Conservation (phyloP, 2,797 vertebrate genomes). For the Poecilia wingei region DNA sequence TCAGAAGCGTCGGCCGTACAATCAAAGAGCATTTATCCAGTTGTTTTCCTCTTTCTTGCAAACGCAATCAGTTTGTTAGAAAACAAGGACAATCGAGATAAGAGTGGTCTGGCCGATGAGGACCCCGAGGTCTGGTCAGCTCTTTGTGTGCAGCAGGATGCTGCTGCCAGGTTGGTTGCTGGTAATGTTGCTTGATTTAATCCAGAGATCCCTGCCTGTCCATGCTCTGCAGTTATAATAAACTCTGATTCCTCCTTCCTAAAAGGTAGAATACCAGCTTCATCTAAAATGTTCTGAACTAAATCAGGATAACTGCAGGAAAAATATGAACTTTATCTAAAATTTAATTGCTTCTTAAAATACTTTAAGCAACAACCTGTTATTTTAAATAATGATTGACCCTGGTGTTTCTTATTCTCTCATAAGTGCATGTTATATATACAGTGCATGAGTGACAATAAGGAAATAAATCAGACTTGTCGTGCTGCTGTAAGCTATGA, state of each 20-base stretch:
- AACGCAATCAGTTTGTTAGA: conserved; percentile 33
- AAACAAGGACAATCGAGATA: conserved; percentile 6
- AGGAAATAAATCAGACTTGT: conserved; percentile 1
- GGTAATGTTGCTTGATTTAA: conserved; percentile 71
- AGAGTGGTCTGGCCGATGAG: conserved; percentile 21
- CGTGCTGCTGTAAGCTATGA: background rate
- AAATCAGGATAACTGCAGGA: background rate
- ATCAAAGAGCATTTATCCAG: conserved; percentile 27
- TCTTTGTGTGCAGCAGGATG: conserved; percentile 53
- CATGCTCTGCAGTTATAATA: conserved; percentile 48
- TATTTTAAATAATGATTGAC: background rate
- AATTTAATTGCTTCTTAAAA: conserved; percentile 35
- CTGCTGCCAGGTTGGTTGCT: conserved; percentile 56
- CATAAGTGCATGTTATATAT: background rate
- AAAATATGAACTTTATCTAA: background rate
- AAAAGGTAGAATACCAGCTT: conserved; percentile 49
- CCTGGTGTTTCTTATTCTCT: background rate
- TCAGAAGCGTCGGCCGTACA: conserved; percentile 23
- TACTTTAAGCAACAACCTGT: conserved; percentile 1
- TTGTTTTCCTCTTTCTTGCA: conserved; percentile 33
- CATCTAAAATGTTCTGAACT: conserved; percentile 35
- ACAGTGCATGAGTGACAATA: background rate
- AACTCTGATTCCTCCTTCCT: conserved; percentile 46
- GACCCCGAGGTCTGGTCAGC: conserved; percentile 26
- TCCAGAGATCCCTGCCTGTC: conserved; percentile 60